A percentile compares a stretch with the other conserved stretches of the same genome.
Conservation (phyloP, 1,140 invertebrate genomes). For the Parasteatoda tepidariorum region DNA sequence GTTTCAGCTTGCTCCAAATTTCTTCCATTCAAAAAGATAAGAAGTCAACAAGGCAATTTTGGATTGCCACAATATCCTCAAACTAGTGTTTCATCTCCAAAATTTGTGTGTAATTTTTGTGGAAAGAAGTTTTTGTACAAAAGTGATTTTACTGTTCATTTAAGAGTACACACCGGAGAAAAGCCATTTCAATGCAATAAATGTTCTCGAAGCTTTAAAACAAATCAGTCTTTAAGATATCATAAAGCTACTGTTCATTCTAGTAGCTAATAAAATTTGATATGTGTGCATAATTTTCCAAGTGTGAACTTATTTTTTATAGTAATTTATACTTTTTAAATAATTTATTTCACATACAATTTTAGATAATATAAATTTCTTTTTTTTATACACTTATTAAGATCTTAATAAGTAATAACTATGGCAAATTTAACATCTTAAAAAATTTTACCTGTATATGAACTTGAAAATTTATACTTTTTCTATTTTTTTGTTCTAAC, state of each 20-base stretch:
- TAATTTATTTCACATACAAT: no score
- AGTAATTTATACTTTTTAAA: no score
- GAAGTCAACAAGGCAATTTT: background rate
- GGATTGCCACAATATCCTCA: background rate
- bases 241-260: background rate
- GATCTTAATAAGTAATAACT: no score
- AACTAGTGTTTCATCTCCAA: background rate
- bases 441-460: no score
- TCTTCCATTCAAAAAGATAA: background rate
- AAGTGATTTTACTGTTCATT: background rate
- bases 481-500: no score
- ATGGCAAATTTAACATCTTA: no score
- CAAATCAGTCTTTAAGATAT: constrained; percentile 21
- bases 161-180: constrained; percentile 9
- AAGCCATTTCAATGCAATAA: constrained; percentile 18
- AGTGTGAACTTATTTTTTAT: no score
- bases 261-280: background rate
- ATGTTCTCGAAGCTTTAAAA: constrained; percentile 16
- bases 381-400: no score
- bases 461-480: no score
- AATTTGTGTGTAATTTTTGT: background rate
- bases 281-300: no score
- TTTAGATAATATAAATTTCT: no score
- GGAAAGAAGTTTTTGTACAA: background rate
- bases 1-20: no score